Evolutionary conservation across 2,113 vertebrate species (phyloP), one percentile per base, ranked within the genome.

Genomic region (Buteo buteo): DNA sequence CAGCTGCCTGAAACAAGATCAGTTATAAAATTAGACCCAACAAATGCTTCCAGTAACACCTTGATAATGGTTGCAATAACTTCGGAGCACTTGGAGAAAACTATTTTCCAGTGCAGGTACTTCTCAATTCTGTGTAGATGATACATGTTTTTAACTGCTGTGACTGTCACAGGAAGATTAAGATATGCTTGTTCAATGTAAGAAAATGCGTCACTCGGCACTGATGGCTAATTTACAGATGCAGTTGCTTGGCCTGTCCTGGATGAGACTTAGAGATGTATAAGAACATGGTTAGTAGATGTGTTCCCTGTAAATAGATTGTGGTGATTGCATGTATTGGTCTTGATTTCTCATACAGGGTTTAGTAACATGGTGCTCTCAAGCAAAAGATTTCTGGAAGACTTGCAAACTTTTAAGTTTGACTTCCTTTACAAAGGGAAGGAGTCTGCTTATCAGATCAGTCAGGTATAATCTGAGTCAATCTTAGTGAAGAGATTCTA

Each of bases 31-130:
- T 42, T 12, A 52, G 45, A 47, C 32, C 16, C 8, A 36, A 47
- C 82, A 57, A 49, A 40, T 59, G 52, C 13, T 83, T 72, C 61
- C 34, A 80, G 29, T 59, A 80, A 42, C 5, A 13, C 9, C 24
- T 78, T 45, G 14, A 24, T 84, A 74, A 45, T 16, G 4, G 11
- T 36, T 94, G 31, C 19, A 25, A 1, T 81, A 58, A 59, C 25
- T 85, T 82, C 2, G 10, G 66, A 88, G 12, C 5, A 13, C 28
- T 32, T 69, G 4, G 32, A 64, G 34, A 26, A 74, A 74, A 7
- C 9, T 49, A 0, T 45, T 76, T 67, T 67, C n/a, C 18, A 25
- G 10, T 69, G 11, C 7, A 1, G 16, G 3, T 79, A 7, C 10
- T 82, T 79, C 9, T 64, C 8, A 20, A 6, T 36, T 40, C 3